Evolutionary conservation across 2,797 vertebrate species (phyloP).

Genomic region (Alca torda): DNA sequence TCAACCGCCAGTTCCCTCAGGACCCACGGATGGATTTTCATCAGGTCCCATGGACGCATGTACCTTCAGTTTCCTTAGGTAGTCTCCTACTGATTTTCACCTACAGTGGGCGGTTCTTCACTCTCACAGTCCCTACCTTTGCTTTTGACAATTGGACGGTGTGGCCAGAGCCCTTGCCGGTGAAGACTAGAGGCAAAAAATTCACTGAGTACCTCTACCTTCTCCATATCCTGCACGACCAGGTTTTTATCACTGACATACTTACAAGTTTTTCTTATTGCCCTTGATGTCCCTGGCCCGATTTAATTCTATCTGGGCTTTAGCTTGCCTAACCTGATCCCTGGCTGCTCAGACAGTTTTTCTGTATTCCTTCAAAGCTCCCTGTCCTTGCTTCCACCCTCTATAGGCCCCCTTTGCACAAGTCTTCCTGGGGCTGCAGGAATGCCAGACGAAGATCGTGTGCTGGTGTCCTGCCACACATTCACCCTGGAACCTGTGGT

Average conservation of each 20-base stretch:
- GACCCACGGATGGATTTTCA: background rate
- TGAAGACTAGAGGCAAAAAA: background rate
- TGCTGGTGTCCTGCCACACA: fast-evolving
- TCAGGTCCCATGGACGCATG: background rate
- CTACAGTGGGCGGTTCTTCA: background rate
- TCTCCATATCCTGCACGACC: background rate
- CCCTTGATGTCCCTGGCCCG: background rate
- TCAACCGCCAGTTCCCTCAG: background rate
- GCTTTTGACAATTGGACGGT: background rate
- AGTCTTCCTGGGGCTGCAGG: background rate
- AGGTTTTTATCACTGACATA: background rate
- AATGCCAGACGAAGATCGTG: fast-evolving
- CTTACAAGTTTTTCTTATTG: background rate
- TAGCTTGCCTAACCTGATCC: background rate
- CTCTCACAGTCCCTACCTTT: background rate
- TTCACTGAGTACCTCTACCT: background rate
- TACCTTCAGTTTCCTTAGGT: background rate
- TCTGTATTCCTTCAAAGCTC: background rate
- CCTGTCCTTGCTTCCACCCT: background rate
- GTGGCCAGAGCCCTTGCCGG: background rate
- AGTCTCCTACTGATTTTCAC: background rate
- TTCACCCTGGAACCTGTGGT: fast-evolving
- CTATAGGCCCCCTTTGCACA: background rate
- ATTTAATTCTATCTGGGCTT: background rate
- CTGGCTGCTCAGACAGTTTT: background rate